These are phyloP conservation scores for Hirundichthys speculiger DNA, from an alignment of 2,113 vertebrate species.

Conservation along the genomic window DNA sequence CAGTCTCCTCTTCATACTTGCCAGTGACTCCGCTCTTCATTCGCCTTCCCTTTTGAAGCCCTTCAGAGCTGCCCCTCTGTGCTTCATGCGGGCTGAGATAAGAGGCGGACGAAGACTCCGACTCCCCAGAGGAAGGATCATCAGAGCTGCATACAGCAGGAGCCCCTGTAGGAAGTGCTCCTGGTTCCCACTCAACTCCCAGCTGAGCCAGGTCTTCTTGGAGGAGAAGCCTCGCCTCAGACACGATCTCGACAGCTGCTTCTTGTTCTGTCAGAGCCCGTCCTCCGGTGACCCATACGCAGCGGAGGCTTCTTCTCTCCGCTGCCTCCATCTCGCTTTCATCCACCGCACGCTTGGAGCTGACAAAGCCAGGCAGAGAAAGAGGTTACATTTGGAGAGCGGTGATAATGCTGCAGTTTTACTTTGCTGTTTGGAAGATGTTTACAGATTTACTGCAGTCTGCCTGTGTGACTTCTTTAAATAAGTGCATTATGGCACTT, in stretches of 20 bases:
- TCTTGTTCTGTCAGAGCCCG: conserved; percentile 89
- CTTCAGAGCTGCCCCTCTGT: not conserved
- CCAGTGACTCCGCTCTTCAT: not conserved
- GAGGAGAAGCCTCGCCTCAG: conserved; percentile 90
- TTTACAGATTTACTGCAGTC: no score
- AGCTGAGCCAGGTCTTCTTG: conserved; percentile 89
- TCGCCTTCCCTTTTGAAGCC: not conserved
- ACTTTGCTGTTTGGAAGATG: no score
- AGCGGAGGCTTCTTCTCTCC: conserved; percentile 85
- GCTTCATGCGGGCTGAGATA: conserved; percentile 20
- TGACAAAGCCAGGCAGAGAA: conserved; percentile 38
- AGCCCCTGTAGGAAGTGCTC: conserved; percentile 34
- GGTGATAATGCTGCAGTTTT: not conserved
- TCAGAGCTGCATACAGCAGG: conserved; percentile 6
- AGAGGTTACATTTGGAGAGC: not conserved
- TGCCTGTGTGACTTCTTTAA: no score
- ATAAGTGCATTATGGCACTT: no score
- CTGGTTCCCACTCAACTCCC: conserved; percentile 89
- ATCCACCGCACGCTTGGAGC: conserved; percentile 88
- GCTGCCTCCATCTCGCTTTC: conserved; percentile 90
- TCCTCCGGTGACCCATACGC: conserved; percentile 88
- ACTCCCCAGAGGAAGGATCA: conserved; percentile 3
- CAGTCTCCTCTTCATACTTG: not conserved
- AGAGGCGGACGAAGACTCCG: conserved; percentile 12
- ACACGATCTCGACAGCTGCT: conserved; percentile 88